Base-by-base conservation (phyloP, 1,140 invertebrate genomes). In the Cepaea nemoralis region DNA sequence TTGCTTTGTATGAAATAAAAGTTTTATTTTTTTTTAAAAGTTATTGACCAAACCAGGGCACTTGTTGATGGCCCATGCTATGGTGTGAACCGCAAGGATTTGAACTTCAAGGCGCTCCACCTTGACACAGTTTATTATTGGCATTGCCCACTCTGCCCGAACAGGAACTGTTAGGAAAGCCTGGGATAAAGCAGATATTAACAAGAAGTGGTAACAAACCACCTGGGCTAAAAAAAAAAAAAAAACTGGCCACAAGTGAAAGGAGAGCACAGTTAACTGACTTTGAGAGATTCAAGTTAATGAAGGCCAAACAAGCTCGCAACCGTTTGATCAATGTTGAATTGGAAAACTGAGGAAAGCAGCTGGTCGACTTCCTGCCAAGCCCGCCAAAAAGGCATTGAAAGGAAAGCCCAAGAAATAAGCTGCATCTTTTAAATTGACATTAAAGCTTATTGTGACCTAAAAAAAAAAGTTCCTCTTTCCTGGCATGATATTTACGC, bases 1-100 rank as follows among this genome's bases (percentile, higher is more conserved):
- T n/a, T n/a, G n/a, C n/a, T n/a, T n/a, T n/a, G n/a, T n/a, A n/a
- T n/a, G n/a, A n/a, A n/a, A n/a, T n/a, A n/a, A n/a, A n/a, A n/a
- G n/a, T n/a, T n/a, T n/a, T n/a, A n/a, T n/a, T n/a, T n/a, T n/a
- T n/a, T 99, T 89, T 96, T 99, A 59, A 97, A 99, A 92, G 94
- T 99, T 86, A 97, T 99, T 88, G 98, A 99, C 91, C 97, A 98
- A 93, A 99, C 97, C 89, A 95, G 97, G 96, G 96, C 96, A 88
- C 93, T 99, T 77, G 93, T 99, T 83, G 98, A 99, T 94, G 98
- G 98, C 59, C 98, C 98, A 73, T 93, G 94, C 88, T 94, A 94
- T 82, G 95, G 95, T 87, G 96, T 99, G 24, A 93, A 94, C 24
- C 93, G 98, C 74, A 94, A 95, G 91, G 94, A 95, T 84, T 94